phyloP scores from a whole-genome alignment of 2,888 invertebrate genomes.

The Agonopterix alstromeriana region DNA sequence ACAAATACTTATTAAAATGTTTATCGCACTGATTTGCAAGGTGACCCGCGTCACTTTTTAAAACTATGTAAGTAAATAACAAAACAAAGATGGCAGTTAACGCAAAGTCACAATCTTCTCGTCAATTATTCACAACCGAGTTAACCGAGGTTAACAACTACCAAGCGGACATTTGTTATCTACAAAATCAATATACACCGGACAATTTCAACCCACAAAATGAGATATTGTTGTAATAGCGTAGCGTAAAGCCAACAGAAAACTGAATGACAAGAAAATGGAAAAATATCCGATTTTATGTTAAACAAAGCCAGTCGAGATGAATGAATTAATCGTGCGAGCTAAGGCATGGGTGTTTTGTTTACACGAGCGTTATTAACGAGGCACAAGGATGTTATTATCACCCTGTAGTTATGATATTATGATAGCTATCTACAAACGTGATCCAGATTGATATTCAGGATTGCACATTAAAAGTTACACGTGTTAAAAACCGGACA shows the following conservation, averaged over 20 bases:
- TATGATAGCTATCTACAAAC: slow-evolving; percentile 32
- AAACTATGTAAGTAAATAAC: too few species aligned
- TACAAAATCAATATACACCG: slow-evolving; percentile 9
- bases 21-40: too few species aligned
- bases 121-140: slow-evolving; percentile 15
- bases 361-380: slow-evolving; percentile 23
- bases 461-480: not conserved
- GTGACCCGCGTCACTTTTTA: too few species aligned
- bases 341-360: slow-evolving; percentile 5
- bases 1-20: too few species aligned
- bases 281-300: too few species aligned
- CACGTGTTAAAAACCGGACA: too few species aligned
- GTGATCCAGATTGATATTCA: slow-evolving; percentile 3
- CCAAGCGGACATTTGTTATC: slow-evolving; percentile 12
- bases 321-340: slow-evolving; percentile 4
- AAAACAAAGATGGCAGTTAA: not conserved
- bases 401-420: slow-evolving; percentile 19
- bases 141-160: slow-evolving; percentile 9
- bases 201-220: not conserved
- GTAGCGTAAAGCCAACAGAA: too few species aligned
- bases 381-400: slow-evolving; percentile 45
- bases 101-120: slow-evolving; percentile 13
- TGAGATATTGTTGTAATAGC: not conserved
- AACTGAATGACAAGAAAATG: too few species aligned
- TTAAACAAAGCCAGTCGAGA: slow-evolving; percentile 5